Base-by-base conservation (phyloP, 2,888 invertebrate species). In the Mimumesa dahlbomi region DNA sequence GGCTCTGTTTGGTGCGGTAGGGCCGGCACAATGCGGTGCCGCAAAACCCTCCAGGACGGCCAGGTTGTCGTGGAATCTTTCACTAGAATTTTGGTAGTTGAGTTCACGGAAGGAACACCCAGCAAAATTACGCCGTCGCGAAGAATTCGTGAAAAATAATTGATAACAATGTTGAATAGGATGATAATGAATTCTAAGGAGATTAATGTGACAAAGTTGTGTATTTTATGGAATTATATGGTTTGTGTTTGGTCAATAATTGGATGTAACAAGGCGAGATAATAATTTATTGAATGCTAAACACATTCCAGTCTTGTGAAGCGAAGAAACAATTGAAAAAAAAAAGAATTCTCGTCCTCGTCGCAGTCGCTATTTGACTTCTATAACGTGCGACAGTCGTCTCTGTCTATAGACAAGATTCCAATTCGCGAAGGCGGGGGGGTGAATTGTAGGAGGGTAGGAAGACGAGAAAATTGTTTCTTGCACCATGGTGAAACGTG, bases 391-490 rank as follows among this genome's bases (percentile, higher is more conserved):
- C 16, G 49, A 46, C 48, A 34, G 42, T 59, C 59, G 43, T 45
- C 59, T 53, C 36, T 53, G 16, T 69, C 59, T 59, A 59, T 64
- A 38, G 64, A 59, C 38, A 52, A 58, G 50, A 58, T 66, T 68
- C 36, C 59, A 73, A 68, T 73, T 73, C 45, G n/a, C 25, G 31
- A 45, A 34, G 36, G n/a, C n/a, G n/a, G 48, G 18, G 46, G 34
- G 34, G 57, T 50, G 72, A 54, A 29, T 38, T 11, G 34, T 52
- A 57, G 36, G 66, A 43, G 59, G 64, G 54, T 16, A 31, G 49
- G 70, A 52, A 70, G 57, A 68, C 59, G 69, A 53, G 71, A 74
- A 76, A 79, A 79, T 76, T 74, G 76, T 73, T 73, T 75, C 74
- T 65, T 34, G 50, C 48, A 53, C 21, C 50, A 36, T 18, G 22